These are phyloP conservation scores for Thinocorus orbignyianus DNA, from an alignment of 2,113 vertebrate species.

Conservation along the genomic window DNA sequence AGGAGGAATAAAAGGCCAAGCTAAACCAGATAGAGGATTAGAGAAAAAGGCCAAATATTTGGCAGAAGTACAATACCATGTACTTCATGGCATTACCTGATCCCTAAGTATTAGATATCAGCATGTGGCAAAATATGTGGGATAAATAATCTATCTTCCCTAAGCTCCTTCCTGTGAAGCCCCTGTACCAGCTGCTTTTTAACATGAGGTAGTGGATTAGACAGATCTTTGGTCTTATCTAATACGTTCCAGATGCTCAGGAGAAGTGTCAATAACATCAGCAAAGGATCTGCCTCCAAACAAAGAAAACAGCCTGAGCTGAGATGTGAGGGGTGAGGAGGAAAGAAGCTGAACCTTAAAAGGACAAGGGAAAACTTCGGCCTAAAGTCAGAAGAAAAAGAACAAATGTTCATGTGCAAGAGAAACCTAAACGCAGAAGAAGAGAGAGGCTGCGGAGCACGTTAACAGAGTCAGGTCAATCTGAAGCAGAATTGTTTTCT, in stretches of 20 bases:
- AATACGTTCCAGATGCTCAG: constrained; percentile 39
- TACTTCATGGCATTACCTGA: constrained; percentile 43
- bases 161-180: constrained; percentile 42
- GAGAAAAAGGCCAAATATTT: constrained; percentile 32
- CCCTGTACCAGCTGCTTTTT: constrained; percentile 56
- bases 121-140: constrained; percentile 57
- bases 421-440: background rate
- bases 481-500: background rate
- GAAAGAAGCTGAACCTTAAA: background rate
- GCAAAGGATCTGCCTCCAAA: constrained; percentile 43
- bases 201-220: constrained; percentile 47
- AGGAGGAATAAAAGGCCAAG: constrained; percentile 29
- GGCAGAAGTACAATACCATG: constrained; percentile 41
- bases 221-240: constrained; percentile 45
- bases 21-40: constrained; percentile 44
- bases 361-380: background rate
- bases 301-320: background rate
- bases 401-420: background rate
- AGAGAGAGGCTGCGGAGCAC: background rate
- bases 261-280: constrained; percentile 44
- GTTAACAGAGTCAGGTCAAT: background rate
- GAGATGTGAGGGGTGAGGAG: background rate
- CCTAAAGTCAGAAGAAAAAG: background rate
- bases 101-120: constrained; percentile 50
- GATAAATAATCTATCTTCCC: constrained; percentile 50